Percentiles rank a stretch among this genome's conserved stretches.
Conservation (phyloP, 2,797 vertebrate genomes). For the Sparidentex hasta region DNA sequence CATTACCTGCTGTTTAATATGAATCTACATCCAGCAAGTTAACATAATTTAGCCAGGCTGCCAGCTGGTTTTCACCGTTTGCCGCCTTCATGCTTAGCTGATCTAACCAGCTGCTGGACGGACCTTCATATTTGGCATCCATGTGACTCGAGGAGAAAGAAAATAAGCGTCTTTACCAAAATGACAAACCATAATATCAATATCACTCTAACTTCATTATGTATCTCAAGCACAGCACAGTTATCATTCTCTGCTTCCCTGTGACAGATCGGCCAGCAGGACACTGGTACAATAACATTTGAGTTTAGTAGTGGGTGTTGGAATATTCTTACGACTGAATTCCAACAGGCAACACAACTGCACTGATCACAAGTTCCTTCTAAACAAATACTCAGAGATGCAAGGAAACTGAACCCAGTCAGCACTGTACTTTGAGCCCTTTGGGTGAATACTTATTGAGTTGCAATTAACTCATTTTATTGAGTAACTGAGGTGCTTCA, state of each 20-base stretch:
- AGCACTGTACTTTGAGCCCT: background rate
- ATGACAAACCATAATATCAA: background rate
- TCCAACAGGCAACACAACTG: background rate
- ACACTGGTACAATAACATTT: background rate
- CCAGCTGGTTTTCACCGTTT: background rate
- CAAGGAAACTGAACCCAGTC: background rate
- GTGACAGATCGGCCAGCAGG: background rate
- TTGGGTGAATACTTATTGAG: background rate
- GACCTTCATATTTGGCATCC: background rate
- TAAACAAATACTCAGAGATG: background rate
- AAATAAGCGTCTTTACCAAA: background rate
- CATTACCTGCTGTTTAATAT: background rate
- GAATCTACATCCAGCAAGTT: background rate
- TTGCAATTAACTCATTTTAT: background rate
- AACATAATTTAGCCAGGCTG: background rate
- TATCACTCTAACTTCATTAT: background rate
- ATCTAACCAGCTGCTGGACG: background rate
- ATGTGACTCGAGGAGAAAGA: background rate
- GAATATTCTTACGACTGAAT: background rate
- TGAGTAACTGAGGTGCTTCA: background rate
- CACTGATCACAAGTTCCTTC: background rate
- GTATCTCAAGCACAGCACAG: background rate
- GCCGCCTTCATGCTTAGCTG: background rate
- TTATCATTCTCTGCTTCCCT: background rate
- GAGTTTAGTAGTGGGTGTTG: background rate